phyloP scores from a whole-genome alignment of 64 coral and sea anemone genomes.

The Hydrozoanthus tunicans region DNA sequence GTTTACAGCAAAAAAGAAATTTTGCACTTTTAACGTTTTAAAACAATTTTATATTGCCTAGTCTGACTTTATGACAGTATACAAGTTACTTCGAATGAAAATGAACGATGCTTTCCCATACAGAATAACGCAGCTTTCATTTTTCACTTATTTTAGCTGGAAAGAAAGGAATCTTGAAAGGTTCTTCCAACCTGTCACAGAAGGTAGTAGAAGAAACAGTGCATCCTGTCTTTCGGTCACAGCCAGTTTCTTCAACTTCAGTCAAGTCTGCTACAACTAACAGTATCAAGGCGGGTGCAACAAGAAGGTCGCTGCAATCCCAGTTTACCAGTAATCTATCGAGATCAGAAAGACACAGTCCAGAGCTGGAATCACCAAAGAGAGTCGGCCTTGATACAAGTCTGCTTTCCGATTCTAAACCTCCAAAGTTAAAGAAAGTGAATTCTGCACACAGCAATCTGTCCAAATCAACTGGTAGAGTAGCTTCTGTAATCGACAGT shows the following conservation, averaged over 20 bases:
- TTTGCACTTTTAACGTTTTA: too few species aligned
- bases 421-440: constrained; percentile 46
- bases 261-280: constrained; percentile 27
- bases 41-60: too few species aligned
- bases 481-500: constrained; percentile 40
- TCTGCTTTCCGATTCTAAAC: constrained; percentile 31
- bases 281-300: neutral
- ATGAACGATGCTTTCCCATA: too few species aligned
- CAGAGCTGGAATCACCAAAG: constrained; percentile 2
- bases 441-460: constrained; percentile 59
- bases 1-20: too few species aligned
- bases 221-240: constrained; percentile 40
- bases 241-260: constrained; percentile 11
- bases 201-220: constrained; percentile 62
- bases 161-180: constrained; percentile 24
- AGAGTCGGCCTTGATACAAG: constrained; percentile 44
- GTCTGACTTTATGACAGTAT: too few species aligned
- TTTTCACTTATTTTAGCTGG: constrained; percentile 27
- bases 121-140: too few species aligned
- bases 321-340: constrained; percentile 18
- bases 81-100: too few species aligned
- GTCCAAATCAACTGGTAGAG: constrained; percentile 17
- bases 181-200: constrained; percentile 4
- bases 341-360: constrained; percentile 1
- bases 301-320: neutral